Conservation (phyloP, 1,140 invertebrate genomes). For the Drosophila triauraria region DNA sequence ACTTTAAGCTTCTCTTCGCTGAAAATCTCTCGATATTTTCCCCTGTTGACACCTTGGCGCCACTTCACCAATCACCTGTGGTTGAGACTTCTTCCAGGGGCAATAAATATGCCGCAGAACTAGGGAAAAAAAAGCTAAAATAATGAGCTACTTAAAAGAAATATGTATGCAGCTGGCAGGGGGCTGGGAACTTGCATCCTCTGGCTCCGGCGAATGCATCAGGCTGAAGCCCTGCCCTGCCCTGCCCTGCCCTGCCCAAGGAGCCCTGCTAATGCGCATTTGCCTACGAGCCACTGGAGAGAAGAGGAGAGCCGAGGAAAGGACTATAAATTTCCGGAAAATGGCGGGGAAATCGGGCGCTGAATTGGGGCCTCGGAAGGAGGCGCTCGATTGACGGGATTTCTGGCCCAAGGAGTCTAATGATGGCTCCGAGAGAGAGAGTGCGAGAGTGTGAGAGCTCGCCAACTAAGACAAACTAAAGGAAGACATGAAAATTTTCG, state of each 20-base stretch:
- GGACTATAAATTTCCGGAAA: slow-evolving; percentile 77
- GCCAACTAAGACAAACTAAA: slow-evolving; percentile 78
- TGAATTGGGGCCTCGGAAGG: slow-evolving; percentile 2
- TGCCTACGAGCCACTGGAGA: slow-evolving; percentile 40
- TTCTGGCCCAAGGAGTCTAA: slow-evolving; percentile 56
- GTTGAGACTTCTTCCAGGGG: slow-evolving; percentile 26
- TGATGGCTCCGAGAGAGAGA: slow-evolving; percentile 49
- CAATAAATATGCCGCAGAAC: slow-evolving; percentile 30
- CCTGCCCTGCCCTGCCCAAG: slow-evolving; percentile 31
- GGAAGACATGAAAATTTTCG: slow-evolving; percentile 84
- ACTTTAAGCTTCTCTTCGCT: slow-evolving; percentile 1
- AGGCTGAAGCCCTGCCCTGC: slow-evolving; percentile 28
- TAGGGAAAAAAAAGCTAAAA: slow-evolving; percentile 37
- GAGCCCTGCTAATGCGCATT: slow-evolving; percentile 66
- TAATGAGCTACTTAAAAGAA: slow-evolving; percentile 79
- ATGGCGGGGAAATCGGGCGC: background rate
- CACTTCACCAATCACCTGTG: slow-evolving; percentile 36
- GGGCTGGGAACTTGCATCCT: slow-evolving; percentile 1
- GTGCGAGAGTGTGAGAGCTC: slow-evolving; percentile 12
- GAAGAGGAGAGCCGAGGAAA: background rate
- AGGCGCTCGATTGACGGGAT: slow-evolving; percentile 39
- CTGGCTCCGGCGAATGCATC: slow-evolving; percentile 42
- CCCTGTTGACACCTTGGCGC: slow-evolving; percentile 22
- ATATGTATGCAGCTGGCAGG: slow-evolving; percentile 50
- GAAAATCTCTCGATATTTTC: background rate